Conservation (phyloP, 1,140 invertebrate genomes). For the Papilio glaucus region DNA sequence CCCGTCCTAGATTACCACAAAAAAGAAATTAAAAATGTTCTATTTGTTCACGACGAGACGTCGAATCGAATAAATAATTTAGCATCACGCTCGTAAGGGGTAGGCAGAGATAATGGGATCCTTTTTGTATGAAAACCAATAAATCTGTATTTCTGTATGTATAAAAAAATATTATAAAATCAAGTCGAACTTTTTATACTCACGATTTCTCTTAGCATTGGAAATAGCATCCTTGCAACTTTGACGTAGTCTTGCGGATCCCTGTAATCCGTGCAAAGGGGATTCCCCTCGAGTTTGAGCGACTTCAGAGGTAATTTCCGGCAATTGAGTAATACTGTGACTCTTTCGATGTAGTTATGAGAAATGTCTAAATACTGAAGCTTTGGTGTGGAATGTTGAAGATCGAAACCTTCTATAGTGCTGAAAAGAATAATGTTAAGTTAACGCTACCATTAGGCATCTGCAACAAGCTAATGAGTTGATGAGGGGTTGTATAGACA, state of each 20-base stretch:
- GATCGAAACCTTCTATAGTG: constrained; percentile 55
- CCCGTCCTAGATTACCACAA: constrained; percentile 56
- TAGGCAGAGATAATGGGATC: background rate
- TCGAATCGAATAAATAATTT: constrained; percentile 11
- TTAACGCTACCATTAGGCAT: too few relatives aligned
- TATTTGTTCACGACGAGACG: too few relatives aligned
- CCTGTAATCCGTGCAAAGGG: constrained; percentile 75
- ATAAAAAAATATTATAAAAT: too few relatives aligned
- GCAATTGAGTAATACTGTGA: constrained; percentile 46
- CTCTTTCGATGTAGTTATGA: constrained; percentile 54
- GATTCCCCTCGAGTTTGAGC: constrained; percentile 80
- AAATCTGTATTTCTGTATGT: background rate
- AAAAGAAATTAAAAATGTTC: constrained; percentile 19
- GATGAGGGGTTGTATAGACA: too few relatives aligned
- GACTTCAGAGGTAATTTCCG: constrained; percentile 47
- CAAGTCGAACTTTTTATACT: constrained; percentile 43
- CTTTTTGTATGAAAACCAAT: background rate
- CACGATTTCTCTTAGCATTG: constrained; percentile 64
- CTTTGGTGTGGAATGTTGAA: constrained; percentile 49
- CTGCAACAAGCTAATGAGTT: too few relatives aligned
- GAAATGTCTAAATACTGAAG: constrained; percentile 59
- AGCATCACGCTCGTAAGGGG: too few relatives aligned
- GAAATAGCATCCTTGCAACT: constrained; percentile 73
- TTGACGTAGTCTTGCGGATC: constrained; percentile 73
- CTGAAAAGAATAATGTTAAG: constrained; percentile 52